Percentiles rank a stretch among this genome's conserved stretches.
phyloP scores from a whole-genome alignment of 2,888 invertebrate genomes.

The Epinotia ramella region DNA sequence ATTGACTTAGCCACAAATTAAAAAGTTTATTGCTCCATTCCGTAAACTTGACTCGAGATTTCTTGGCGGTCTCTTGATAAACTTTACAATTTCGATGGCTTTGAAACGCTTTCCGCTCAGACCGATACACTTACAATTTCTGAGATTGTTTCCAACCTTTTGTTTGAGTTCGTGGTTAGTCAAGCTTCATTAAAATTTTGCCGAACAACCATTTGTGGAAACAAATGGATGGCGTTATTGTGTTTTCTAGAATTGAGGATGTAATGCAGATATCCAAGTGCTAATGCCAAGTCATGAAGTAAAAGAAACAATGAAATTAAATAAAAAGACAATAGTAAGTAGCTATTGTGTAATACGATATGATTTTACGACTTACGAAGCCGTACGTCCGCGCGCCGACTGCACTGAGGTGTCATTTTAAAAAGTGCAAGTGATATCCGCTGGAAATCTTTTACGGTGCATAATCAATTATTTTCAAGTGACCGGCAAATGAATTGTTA shows the following conservation, averaged over 20 bases:
- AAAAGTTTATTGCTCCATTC: slow-evolving; percentile 63
- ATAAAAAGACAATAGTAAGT: slow-evolving; percentile 78
- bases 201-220: slow-evolving; percentile 23
- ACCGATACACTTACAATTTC: slow-evolving; percentile 38
- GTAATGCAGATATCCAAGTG: slow-evolving; percentile 54
- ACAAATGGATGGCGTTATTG: slow-evolving; percentile 8
- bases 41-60: slow-evolving; percentile 49
- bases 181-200: slow-evolving; percentile 27
- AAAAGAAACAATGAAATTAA: slow-evolving; percentile 64
- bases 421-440: slow-evolving; percentile 67
- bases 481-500: not conserved
- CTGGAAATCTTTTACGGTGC: slow-evolving; percentile 32
- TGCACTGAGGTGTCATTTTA: slow-evolving; percentile 77
- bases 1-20: slow-evolving; percentile 73
- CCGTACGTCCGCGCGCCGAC: slow-evolving; percentile 70
- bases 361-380: slow-evolving; percentile 82
- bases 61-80: slow-evolving; percentile 46
- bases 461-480: slow-evolving; percentile 21
- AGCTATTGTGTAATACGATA: slow-evolving; percentile 81
- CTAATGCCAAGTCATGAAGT: slow-evolving; percentile 52
- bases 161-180: slow-evolving; percentile 38
- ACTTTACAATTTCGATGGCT: slow-evolving; percentile 44
- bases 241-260: slow-evolving; percentile 9
- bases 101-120: slow-evolving; percentile 34
- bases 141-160: slow-evolving; percentile 31